Evolutionary conservation across 1,140 invertebrate species (phyloP).

Genomic region (Helicoverpa armigera): DNA sequence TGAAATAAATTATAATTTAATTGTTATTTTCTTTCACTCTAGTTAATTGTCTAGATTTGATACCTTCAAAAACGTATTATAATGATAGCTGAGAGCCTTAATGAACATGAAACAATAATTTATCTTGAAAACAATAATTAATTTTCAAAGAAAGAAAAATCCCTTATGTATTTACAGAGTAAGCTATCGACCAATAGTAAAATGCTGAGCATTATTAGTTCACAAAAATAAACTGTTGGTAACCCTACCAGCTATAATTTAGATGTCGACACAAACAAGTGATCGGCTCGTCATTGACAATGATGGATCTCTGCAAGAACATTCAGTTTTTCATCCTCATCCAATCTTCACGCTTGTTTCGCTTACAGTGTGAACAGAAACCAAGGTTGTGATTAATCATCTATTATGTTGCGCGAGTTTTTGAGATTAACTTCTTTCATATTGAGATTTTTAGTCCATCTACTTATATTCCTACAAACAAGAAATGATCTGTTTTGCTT

Average conservation of each 20-base stretch:
- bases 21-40: too few species aligned
- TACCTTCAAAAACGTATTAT: too few species aligned
- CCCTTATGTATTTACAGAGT: not conserved
- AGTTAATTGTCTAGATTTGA: too few species aligned
- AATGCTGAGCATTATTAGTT: too few species aligned
- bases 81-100: too few species aligned
- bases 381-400: not conserved
- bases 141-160: not conserved
- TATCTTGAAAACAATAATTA: too few species aligned
- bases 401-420: not conserved
- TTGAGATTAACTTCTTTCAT: too few species aligned
- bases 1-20: too few species aligned
- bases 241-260: not conserved
- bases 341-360: slow-evolving; percentile 2
- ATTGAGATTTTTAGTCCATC: too few species aligned
- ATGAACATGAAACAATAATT: too few species aligned
- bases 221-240: not conserved
- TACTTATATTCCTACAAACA: too few species aligned
- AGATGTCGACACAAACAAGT: not conserved
- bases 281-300: not conserved
- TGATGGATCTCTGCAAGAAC: not conserved
- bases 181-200: not conserved
- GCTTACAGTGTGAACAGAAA: not conserved
- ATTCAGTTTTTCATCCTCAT: not conserved
- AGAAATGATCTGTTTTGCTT: too few species aligned